Conservation (phyloP, 2,888 invertebrate genomes). For the Diplolepis rosae region DNA sequence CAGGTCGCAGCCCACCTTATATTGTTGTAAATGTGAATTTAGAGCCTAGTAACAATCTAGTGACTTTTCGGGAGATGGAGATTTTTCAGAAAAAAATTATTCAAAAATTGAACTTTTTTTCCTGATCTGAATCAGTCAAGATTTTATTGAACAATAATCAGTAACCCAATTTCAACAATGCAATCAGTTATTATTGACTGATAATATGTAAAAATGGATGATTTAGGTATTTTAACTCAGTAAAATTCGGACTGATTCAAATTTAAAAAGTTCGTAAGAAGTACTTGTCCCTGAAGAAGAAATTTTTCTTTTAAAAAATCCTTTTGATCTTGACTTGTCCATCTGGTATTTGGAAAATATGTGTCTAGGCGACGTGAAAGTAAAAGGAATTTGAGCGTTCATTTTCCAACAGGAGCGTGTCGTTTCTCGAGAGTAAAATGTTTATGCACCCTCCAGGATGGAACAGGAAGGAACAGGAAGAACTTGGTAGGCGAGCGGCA, state of each 20-base stretch:
- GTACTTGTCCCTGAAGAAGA: neutral
- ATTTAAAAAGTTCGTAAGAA: neutral
- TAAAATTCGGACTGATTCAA: too few species aligned
- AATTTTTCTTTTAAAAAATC: neutral
- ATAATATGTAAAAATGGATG: too few species aligned
- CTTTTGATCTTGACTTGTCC: neutral
- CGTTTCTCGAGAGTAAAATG: slow-evolving; percentile 46
- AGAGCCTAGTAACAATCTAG: too few species aligned
- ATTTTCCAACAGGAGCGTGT: slow-evolving; percentile 47
- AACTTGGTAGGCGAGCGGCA: slow-evolving; percentile 36
- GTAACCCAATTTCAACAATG: too few species aligned
- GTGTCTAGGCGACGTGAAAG: slow-evolving; percentile 42
- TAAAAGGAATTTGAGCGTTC: slow-evolving; percentile 36
- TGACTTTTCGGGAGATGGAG: too few species aligned
- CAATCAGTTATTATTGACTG: too few species aligned
- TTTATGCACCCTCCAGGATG: slow-evolving; percentile 38
- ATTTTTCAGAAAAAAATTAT: too few species aligned
- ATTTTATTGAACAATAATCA: too few species aligned
- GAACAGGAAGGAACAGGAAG: slow-evolving; percentile 30
- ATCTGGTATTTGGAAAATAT: slow-evolving; percentile 13
- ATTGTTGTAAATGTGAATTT: too few species aligned
- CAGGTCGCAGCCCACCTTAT: too few species aligned
- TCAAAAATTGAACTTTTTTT: too few species aligned
- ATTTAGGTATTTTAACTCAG: neutral
- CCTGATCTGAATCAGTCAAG: too few species aligned